Evolutionary conservation across 2,888 invertebrate genomes (phyloP), one percentile per base, ranked within the genome.

Genomic region (Ennomos erosarius): DNA sequence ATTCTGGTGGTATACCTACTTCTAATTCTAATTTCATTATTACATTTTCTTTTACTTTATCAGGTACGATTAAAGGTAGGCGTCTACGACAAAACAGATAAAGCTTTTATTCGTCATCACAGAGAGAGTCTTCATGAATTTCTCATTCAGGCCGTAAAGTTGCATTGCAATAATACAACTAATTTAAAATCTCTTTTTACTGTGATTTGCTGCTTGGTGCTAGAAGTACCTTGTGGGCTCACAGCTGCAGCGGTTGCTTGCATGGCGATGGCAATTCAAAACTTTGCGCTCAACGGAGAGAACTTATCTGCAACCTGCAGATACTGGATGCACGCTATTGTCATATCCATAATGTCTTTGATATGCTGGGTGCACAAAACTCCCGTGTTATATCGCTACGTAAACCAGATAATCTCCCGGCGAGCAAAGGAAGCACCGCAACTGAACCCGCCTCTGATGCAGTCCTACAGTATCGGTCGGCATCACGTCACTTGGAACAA

Each of bases 361-460:
- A 85, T 95, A 5, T 94, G 95, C 70, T 94, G 94, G 92, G 89
- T 94, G 1, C 94, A 95, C 73, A 88, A 92, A 44, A 94, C 95
- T 0, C 79, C 84, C 0, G 75, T 93, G 0, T 89, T 95, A 51
- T 94, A 94, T 59, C 81, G 87, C 1, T 95, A 95, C 65, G 90
- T 95, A 0, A 92, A 93, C 59, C 90, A 88, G 52, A 91, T 95
- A 13, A 85, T 95, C 58, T 85, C 92, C 37, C 81, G 91, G 38
- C 85, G 95, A 35, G 94, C 94, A 0, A 92, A 93, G 53, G 93
- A 93, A 78, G 94, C 95, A 0, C 95, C 95, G 0, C 94, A 95
- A 69, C 76, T 95, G 6, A 95, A 95, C 76, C 95, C 95, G 0
- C 95, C 95, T 0, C 67, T 95, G 37, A 87, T 89, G 69, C 79